Evolutionary conservation across 1,140 invertebrate species (phyloP).

Genomic region (Pachyrhynchus sulphureomaculatus): DNA sequence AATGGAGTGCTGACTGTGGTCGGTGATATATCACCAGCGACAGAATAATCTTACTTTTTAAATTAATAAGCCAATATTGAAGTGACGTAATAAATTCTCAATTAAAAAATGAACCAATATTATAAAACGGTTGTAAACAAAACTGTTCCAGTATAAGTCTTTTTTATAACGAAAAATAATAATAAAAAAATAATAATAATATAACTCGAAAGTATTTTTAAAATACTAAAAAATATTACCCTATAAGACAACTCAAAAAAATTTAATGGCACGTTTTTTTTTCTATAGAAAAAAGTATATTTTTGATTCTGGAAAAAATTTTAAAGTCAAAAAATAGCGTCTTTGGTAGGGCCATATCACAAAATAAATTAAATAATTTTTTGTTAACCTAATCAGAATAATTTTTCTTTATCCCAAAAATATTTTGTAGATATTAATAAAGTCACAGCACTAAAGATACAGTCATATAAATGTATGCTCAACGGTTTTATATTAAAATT

Average conservation of each 20-base stretch:
- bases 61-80: too few relatives aligned
- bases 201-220: constrained; percentile 26
- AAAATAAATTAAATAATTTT: constrained; percentile 40
- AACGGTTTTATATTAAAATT: constrained; percentile 37
- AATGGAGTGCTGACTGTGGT: too few relatives aligned
- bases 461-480: constrained; percentile 47
- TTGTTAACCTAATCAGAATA: constrained; percentile 46
- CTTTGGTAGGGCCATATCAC: constrained; percentile 50
- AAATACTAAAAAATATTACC: constrained; percentile 15
- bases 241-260: constrained; percentile 21
- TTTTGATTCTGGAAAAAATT: constrained; percentile 36
- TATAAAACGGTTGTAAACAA: constrained; percentile 24
- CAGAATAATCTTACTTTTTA: too few relatives aligned
- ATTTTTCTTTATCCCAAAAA: constrained; percentile 40
- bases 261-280: constrained; percentile 44
- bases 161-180: constrained; percentile 2
- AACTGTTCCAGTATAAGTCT: neutral
- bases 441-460: constrained; percentile 51
- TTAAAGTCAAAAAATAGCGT: constrained; percentile 36
- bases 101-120: too few relatives aligned
- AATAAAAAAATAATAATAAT: too few relatives aligned
- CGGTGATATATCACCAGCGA: too few relatives aligned
- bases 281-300: constrained; percentile 44
- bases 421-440: constrained; percentile 30
- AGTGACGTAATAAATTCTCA: too few relatives aligned